A percentile compares a stretch with the other conserved stretches of the same genome.
Evolutionary conservation across 2,888 invertebrate species (phyloP).

Genomic region (Tuta absoluta): DNA sequence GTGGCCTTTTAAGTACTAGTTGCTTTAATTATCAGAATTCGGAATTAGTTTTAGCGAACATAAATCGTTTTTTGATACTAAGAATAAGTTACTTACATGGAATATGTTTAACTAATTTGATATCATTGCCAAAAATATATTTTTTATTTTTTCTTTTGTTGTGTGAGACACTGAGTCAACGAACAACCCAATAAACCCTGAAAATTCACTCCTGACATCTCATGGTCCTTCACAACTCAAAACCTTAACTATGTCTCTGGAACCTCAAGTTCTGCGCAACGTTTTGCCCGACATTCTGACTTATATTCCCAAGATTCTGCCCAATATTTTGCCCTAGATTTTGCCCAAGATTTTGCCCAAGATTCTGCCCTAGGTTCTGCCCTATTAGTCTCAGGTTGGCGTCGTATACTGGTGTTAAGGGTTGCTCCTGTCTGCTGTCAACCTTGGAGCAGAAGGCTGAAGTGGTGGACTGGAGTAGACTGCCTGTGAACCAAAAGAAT

Average conservation of each 20-base stretch:
- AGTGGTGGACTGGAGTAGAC: constrained; percentile 66
- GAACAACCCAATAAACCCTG: no score
- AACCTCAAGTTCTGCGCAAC: constrained; percentile 12
- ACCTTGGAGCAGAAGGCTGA: constrained; percentile 69
- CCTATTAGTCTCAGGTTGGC: constrained; percentile 3
- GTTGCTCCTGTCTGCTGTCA: constrained; percentile 42
- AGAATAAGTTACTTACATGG: no score
- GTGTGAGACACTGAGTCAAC: no score
- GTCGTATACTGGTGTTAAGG: constrained; percentile 15
- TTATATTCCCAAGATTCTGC: not conserved
- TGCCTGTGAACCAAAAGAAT: constrained; percentile 42
- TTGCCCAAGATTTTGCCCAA: constrained; percentile 4
- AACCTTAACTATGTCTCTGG: constrained; percentile 19
- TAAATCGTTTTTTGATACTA: no score
- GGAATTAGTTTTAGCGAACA: no score
- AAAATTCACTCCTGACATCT: not conserved
- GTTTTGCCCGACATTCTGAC: constrained; percentile 10
- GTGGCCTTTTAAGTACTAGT: no score
- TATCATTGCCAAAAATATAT: no score
- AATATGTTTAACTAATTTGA: no score
- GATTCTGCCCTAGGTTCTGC: constrained; percentile 3
- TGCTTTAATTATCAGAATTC: no score
- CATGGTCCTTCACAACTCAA: constrained; percentile 9
- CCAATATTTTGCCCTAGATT: not conserved
- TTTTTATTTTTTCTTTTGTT: no score